phyloP scores from a whole-genome alignment of 2,888 invertebrate genomes.

The Pammene fasciana region DNA sequence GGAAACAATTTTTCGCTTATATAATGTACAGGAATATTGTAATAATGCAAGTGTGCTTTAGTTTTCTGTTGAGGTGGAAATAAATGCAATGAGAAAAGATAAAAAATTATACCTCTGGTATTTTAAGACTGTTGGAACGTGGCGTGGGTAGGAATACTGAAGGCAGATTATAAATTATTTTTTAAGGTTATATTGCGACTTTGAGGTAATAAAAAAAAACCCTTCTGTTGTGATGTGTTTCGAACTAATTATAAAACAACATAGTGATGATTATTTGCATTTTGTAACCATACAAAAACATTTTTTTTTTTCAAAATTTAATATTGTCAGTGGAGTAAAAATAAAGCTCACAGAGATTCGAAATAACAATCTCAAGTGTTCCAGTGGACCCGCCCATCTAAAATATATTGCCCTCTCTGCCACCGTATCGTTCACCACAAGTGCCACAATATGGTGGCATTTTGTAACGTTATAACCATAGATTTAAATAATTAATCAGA shows the following conservation, averaged over 20 bases:
- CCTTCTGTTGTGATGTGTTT: too few relatives aligned
- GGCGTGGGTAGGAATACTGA: neutral
- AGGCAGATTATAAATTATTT: too few relatives aligned
- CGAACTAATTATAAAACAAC: too few relatives aligned
- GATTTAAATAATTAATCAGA: too few relatives aligned
- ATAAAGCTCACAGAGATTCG: too few relatives aligned
- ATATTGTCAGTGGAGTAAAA: neutral
- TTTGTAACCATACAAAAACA: too few relatives aligned
- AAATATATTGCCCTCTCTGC: constrained; percentile 13
- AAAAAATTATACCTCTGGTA: neutral
- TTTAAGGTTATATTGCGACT: too few relatives aligned
- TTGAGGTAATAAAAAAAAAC: too few relatives aligned
- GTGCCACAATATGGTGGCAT: neutral
- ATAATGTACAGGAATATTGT: constrained; percentile 1
- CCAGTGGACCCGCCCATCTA: constrained; percentile 1
- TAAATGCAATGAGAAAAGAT: neutral
- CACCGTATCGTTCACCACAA: neutral
- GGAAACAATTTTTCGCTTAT: constrained; percentile 9
- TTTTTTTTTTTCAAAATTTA: too few relatives aligned
- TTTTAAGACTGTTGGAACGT: too few relatives aligned
- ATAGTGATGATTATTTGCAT: too few relatives aligned
- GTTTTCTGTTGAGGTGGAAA: constrained; percentile 1
- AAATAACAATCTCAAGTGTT: constrained; percentile 1
- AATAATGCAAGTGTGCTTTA: neutral
- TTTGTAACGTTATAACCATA: too few relatives aligned